Evolutionary conservation across 2,888 invertebrate genomes (phyloP).

Genomic region (Malacosoma neustria): DNA sequence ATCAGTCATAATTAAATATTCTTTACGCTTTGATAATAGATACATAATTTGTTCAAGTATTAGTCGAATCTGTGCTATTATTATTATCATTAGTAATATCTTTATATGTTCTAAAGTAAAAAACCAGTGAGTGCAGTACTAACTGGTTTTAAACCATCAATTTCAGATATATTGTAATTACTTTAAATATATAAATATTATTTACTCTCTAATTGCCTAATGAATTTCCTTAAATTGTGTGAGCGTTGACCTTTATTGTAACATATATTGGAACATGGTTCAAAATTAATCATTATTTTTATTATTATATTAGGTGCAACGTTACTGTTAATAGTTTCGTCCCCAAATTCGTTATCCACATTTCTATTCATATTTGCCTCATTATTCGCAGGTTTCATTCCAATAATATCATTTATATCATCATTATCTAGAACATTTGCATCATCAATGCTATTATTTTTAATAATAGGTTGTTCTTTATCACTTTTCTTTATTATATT

Average conservation of each 20-base stretch:
- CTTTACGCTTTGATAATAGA: no score
- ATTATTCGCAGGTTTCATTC: background rate
- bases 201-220: conserved; percentile 38
- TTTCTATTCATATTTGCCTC: no score
- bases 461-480: no score
- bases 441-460: background rate
- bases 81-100: conserved; percentile 4
- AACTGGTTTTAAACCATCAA: conserved; percentile 17
- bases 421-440: background rate
- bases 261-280: no score
- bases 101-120: conserved; percentile 8
- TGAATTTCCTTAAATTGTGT: conserved; percentile 32
- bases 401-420: background rate
- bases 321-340: no score
- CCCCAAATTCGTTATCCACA: no score
- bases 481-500: no score
- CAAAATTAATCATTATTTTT: no score
- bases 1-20: no score
- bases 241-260: conserved; percentile 17
- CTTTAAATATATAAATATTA: conserved; percentile 42
- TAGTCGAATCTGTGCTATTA: background rate
- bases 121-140: conserved; percentile 13
- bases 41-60: background rate
- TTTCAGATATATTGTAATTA: conserved; percentile 17
- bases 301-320: no score